A percentile compares a stretch with the other conserved stretches of the same genome.
Evolutionary conservation across 2,888 invertebrate genomes (phyloP).

Genomic region (Strigamia transsilvanica): DNA sequence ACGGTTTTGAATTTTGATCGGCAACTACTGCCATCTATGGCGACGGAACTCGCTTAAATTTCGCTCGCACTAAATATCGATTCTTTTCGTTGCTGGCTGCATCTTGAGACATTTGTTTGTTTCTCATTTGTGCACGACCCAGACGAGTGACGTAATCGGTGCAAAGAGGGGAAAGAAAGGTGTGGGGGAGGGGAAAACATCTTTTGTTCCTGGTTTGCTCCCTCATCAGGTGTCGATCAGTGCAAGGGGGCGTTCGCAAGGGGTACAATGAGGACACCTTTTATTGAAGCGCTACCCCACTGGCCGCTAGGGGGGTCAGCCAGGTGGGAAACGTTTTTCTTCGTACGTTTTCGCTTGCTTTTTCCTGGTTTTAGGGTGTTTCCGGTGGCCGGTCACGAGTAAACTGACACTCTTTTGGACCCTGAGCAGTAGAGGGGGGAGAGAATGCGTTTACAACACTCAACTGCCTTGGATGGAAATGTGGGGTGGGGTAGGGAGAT

Average conservation of each 20-base stretch:
- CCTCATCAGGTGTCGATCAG: constrained; percentile 44
- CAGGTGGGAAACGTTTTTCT: constrained; percentile 13
- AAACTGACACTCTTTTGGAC: constrained; percentile 35
- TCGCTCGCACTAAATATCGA: constrained; percentile 31
- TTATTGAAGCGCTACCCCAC: constrained; percentile 21
- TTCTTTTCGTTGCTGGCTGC: constrained; percentile 9
- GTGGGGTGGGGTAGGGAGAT: constrained; percentile 40
- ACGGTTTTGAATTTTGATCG: constrained; percentile 41
- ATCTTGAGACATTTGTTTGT: constrained; percentile 42
- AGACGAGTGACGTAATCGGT: constrained; percentile 33
- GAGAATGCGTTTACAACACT: constrained; percentile 31
- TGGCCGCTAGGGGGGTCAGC: constrained; percentile 16
- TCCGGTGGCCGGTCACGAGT: constrained; percentile 39
- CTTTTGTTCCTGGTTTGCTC: constrained; percentile 38
- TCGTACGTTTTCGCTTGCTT: neutral
- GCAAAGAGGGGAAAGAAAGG: constrained; percentile 19
- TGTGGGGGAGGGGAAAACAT: constrained; percentile 24
- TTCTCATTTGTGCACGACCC: constrained; percentile 36
- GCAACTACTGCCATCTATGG: constrained; percentile 44
- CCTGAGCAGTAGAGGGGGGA: constrained; percentile 26
- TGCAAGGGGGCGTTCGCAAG: constrained; percentile 35
- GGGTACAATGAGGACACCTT: constrained; percentile 44
- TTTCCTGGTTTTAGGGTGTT: constrained; percentile 14
- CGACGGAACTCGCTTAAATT: constrained; percentile 35
- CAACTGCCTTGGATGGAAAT: constrained; percentile 9